Percentiles rank a stretch among this genome's conserved stretches.
These are phyloP conservation scores for Monoplex corrugatus DNA, from an alignment of 2,888 invertebrate genomes.

Conservation along the genomic window DNA sequence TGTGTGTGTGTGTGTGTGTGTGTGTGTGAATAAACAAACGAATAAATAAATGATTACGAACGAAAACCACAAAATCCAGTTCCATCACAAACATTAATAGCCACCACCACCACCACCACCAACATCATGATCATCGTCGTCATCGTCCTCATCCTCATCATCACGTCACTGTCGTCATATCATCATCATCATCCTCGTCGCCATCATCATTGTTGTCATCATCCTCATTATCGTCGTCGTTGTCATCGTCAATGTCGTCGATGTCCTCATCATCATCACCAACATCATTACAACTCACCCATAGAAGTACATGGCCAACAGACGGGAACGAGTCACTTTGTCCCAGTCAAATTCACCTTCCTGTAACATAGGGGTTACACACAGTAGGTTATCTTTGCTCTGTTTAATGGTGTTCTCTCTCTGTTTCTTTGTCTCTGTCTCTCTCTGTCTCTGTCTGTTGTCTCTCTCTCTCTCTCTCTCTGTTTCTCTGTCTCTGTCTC, in stretches of 20 bases:
- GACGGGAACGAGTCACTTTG: slow-evolving; percentile 49
- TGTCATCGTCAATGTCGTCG: background rate
- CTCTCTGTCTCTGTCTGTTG: no score
- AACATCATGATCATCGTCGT: background rate
- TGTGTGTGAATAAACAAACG: background rate
- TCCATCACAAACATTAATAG: background rate
- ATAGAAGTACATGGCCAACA: slow-evolving; percentile 60
- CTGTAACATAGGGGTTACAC: no score
- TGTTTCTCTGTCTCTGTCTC: no score
- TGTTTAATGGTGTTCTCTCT: no score
- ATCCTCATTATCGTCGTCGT: background rate
- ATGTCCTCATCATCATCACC: background rate
- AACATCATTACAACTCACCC: slow-evolving; percentile 39
- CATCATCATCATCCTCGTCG: background rate
- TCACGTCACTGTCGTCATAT: background rate
- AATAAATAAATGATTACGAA: background rate
- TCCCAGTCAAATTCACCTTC: slow-evolving; percentile 57
- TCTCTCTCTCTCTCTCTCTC: no score
- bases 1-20: background rate
- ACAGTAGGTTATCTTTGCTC: no score
- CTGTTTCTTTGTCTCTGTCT: no score
- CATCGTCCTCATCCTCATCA: background rate
- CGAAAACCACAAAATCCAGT: background rate
- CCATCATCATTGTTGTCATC: background rate
- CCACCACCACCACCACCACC: no score